phyloP scores from a whole-genome alignment of 1,140 invertebrate genomes.

The Ceratina calcarata region DNA sequence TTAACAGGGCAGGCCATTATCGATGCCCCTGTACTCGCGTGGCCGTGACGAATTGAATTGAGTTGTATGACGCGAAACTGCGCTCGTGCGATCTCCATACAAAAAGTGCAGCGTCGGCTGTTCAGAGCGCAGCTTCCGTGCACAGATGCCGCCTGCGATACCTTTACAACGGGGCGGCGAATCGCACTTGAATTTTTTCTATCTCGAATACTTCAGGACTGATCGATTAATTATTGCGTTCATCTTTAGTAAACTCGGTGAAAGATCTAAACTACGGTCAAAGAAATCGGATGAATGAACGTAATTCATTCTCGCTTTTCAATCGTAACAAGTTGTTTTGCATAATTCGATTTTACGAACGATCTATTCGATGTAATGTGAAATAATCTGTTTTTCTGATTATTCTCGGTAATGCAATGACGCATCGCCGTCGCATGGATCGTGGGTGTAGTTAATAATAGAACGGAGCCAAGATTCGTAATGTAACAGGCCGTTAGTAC shows the following conservation, averaged over 20 bases:
- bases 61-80: background rate
- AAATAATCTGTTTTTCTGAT: background rate
- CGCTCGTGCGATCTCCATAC: background rate
- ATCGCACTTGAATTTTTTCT: too few species aligned
- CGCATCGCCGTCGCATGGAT: background rate
- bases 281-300: background rate
- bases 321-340: background rate
- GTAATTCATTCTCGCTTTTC: background rate
- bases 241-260: too few species aligned
- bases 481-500: background rate
- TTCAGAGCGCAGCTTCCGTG: background rate
- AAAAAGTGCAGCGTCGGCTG: too few species aligned
- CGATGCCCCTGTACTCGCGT: background rate
- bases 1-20: background rate
- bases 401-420: background rate
- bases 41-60: background rate
- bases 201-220: too few species aligned
- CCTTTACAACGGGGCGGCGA: background rate
- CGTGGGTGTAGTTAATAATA: slow-evolving; percentile 17
- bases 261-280: too few species aligned
- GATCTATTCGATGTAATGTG: too few species aligned
- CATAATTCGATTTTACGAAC: background rate
- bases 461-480: background rate
- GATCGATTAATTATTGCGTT: too few species aligned
- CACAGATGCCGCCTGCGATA: slow-evolving; percentile 40